phyloP scores from a whole-genome alignment of 2,888 invertebrate species.

The Gymnoscelis rufifasciata region DNA sequence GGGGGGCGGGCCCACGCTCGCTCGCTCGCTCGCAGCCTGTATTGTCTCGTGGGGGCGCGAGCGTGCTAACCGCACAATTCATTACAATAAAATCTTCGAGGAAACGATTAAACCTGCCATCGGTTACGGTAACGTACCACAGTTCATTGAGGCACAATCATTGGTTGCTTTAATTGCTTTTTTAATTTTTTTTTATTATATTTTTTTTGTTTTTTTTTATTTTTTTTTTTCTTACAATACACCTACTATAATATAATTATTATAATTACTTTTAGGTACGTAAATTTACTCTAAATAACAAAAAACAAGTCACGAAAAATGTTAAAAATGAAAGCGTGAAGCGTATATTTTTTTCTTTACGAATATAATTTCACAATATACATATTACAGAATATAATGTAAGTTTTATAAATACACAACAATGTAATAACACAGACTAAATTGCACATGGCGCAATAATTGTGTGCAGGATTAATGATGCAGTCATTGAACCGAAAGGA shows the following conservation, averaged over 20 bases:
- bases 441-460: conserved; percentile 75
- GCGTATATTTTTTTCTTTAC: conserved; percentile 73
- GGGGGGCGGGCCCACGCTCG: conserved; percentile 50
- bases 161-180: conserved; percentile 78
- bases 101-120: conserved; percentile 73
- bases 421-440: conserved; percentile 78
- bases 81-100: conserved; percentile 58
- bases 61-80: conserved; percentile 59
- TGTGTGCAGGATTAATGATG: conserved; percentile 72
- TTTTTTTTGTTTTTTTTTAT: conserved; percentile 47
- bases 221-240: conserved; percentile 45
- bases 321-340: conserved; percentile 77
- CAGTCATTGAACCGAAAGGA: conserved; percentile 76
- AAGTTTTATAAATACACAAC: conserved; percentile 75
- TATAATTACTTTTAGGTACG: conserved; percentile 78
- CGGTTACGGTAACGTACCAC: conserved; percentile 79
- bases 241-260: conserved; percentile 74
- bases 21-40: conserved; percentile 60
- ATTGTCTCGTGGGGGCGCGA: conserved; percentile 47
- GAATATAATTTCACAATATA: conserved; percentile 78
- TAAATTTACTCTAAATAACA: conserved; percentile 79
- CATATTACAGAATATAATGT: conserved; percentile 73
- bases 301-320: conserved; percentile 76
- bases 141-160: conserved; percentile 80
- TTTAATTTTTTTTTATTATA: conserved; percentile 51